These are phyloP conservation scores for Eulemur macaco DNA, from an alignment of 2,113 vertebrate species.

Conservation along the genomic window DNA sequence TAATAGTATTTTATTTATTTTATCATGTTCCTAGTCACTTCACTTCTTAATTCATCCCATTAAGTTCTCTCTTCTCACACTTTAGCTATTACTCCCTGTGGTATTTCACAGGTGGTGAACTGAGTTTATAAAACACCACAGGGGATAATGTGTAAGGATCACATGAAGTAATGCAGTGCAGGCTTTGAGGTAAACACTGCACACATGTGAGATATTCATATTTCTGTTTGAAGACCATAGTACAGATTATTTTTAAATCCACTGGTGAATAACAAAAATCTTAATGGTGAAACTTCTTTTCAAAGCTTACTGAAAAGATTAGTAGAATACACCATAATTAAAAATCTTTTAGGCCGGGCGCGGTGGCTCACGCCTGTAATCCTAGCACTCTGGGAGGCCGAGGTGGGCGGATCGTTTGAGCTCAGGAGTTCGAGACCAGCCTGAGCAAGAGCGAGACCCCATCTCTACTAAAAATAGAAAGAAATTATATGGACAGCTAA, in stretches of 20 bases:
- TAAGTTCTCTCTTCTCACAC: background rate
- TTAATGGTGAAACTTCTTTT: background rate
- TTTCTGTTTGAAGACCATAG: background rate
- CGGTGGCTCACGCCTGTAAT: too few species aligned
- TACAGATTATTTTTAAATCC: constrained; percentile 16
- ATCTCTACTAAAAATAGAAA: too few species aligned
- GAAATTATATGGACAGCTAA: too few species aligned
- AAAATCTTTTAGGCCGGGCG: background rate
- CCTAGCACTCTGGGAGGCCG: too few species aligned
- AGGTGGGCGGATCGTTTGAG: too few species aligned
- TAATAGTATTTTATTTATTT: background rate
- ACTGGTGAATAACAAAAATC: background rate
- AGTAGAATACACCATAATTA: background rate
- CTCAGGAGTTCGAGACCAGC: too few species aligned
- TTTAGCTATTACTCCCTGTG: background rate
- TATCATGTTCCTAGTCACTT: background rate
- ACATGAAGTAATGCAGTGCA: background rate
- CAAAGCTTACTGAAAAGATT: background rate
- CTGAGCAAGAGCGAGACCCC: too few species aligned
- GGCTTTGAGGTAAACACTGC: background rate
- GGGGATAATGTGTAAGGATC: background rate
- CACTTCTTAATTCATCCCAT: background rate
- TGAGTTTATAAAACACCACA: background rate
- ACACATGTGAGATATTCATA: background rate
- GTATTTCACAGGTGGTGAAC: background rate